Evolutionary conservation across 2,888 invertebrate species (phyloP).

Genomic region (Dasypogon diadema): DNA sequence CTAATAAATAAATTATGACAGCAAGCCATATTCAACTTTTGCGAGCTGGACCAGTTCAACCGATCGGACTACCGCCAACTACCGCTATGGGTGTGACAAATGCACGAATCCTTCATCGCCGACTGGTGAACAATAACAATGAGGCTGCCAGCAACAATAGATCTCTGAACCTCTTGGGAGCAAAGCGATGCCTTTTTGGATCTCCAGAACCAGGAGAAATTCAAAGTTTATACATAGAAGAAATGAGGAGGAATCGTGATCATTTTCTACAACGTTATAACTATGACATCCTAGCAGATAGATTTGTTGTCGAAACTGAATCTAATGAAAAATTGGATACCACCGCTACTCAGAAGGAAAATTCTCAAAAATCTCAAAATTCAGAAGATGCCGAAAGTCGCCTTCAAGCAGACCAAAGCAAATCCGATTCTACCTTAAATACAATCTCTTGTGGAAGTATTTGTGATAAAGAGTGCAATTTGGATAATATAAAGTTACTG

Average conservation of each 20-base stretch:
- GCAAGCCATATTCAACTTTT: conserved; percentile 51
- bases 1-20: conserved; percentile 49
- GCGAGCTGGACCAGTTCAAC: conserved; percentile 48
- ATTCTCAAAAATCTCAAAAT: neutral
- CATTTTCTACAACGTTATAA: conserved; percentile 36
- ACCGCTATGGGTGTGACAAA: conserved; percentile 48
- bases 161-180: conserved; percentile 20
- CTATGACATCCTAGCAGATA: conserved; percentile 36
- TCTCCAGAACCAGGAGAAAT: conserved; percentile 50
- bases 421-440: neutral
- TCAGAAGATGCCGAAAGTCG: neutral
- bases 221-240: conserved; percentile 41
- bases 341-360: neutral
- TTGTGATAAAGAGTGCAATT: conserved; percentile 49
- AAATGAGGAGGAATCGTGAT: conserved; percentile 31
- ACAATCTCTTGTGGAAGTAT: neutral
- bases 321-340: neutral
- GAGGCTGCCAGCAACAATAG: conserved; percentile 19
- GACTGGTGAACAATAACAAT: conserved; percentile 21
- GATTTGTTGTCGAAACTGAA: conserved; percentile 1
- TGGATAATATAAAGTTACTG: conserved; percentile 24
- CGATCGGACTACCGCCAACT: conserved; percentile 44
- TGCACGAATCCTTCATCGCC: conserved; percentile 41
- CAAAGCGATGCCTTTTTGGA: conserved; percentile 54
- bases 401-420: conserved; percentile 14